Evolutionary conservation across 2,797 vertebrate species (phyloP).

Genomic region (Rallus crepitans): DNA sequence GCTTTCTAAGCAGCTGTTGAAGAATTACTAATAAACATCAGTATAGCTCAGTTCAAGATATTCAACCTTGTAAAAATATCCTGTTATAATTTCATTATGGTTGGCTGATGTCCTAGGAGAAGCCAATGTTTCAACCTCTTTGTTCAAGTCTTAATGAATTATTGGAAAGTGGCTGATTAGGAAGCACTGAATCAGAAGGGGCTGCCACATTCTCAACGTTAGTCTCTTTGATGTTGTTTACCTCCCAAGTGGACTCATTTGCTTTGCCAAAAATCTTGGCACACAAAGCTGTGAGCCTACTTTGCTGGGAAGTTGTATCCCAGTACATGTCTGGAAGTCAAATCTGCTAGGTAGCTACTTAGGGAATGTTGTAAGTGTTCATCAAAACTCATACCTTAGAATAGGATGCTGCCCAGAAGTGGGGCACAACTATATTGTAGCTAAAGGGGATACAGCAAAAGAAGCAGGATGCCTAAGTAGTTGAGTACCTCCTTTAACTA

Average conservation of each 20-base stretch:
- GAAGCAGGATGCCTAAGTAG: not conserved
- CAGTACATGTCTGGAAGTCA: not conserved
- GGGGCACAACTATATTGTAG: not conserved
- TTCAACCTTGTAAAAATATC: constrained; percentile 44
- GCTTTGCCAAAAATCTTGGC: not conserved
- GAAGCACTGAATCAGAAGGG: constrained; percentile 25
- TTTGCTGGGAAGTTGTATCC: not conserved
- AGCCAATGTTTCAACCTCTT: constrained; percentile 31
- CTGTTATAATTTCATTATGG: constrained; percentile 38
- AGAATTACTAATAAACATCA: constrained; percentile 48
- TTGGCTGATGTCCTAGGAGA: constrained; percentile 33
- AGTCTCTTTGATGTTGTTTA: constrained; percentile 41
- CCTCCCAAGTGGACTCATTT: constrained; percentile 20
- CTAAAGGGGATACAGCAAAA: rapidly evolving
- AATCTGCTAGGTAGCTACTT: not conserved
- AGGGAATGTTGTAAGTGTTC: rapidly evolving
- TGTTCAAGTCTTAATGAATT: constrained; percentile 55
- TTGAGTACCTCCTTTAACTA: not conserved
- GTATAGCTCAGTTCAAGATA: constrained; percentile 48
- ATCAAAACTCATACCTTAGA: not conserved
- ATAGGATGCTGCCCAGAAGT: not conserved
- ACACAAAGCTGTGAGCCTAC: not conserved
- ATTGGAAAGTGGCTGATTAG: constrained; percentile 46
- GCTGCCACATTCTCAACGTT: not conserved
- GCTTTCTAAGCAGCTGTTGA: constrained; percentile 43